Evolutionary conservation across 2,888 invertebrate genomes (phyloP).

Genomic region (Steromphala cineraria): DNA sequence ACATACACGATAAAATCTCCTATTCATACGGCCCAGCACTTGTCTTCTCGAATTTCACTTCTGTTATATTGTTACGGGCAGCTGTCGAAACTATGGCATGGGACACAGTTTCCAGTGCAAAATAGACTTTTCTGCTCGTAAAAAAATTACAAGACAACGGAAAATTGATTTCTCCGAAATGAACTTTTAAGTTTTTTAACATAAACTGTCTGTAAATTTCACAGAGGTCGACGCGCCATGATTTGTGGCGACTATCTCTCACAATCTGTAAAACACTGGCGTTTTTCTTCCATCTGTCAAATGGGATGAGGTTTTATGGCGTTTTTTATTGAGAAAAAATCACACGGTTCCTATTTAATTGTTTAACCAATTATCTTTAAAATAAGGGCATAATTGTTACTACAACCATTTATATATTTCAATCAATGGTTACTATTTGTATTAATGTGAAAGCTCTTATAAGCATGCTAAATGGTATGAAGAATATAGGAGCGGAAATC

Average conservation of each 20-base stretch:
- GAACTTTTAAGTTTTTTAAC: background rate
- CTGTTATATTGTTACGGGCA: constrained; percentile 15
- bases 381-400: too few species aligned
- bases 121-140: constrained; percentile 2
- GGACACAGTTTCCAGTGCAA: constrained; percentile 7
- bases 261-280: background rate
- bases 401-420: too few species aligned
- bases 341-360: background rate
- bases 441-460: too few species aligned
- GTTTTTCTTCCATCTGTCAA: background rate
- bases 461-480: too few species aligned
- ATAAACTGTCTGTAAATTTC: constrained; percentile 6
- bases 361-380: background rate
- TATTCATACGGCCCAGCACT: constrained; percentile 1
- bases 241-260: background rate
- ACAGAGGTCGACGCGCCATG: background rate
- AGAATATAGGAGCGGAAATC: too few species aligned
- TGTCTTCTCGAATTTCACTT: constrained; percentile 13
- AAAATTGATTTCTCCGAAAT: constrained; percentile 10
- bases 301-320: background rate
- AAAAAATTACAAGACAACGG: constrained; percentile 9
- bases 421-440: too few species aligned
- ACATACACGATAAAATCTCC: constrained; percentile 8
- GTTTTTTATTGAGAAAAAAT: background rate
- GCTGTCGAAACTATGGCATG: background rate